Evolutionary conservation across 2,888 invertebrate genomes (phyloP).

Genomic region (Diarsia brunnea): DNA sequence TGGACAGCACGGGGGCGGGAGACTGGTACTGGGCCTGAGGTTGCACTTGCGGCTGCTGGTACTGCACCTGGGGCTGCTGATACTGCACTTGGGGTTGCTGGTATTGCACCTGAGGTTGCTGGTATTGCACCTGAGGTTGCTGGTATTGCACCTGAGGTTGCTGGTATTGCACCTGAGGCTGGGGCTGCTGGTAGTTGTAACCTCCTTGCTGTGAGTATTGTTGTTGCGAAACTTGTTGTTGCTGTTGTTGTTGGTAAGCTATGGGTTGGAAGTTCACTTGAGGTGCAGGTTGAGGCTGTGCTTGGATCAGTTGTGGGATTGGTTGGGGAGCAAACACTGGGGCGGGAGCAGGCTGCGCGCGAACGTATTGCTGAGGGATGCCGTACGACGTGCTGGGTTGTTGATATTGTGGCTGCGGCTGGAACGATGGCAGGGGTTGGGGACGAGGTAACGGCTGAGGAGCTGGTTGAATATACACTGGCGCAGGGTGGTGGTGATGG

Average conservation of each 20-base stretch:
- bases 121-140: constrained; percentile 37
- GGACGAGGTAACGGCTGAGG: constrained; percentile 48
- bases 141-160: constrained; percentile 37
- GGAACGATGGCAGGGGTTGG: constrained; percentile 50
- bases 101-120: constrained; percentile 65
- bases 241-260: constrained; percentile 48
- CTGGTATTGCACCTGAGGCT: constrained; percentile 48
- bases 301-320: constrained; percentile 62
- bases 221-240: constrained; percentile 42
- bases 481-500: constrained; percentile 51
- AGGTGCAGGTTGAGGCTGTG: constrained; percentile 56
- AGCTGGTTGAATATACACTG: constrained; percentile 46
- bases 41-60: constrained; percentile 31
- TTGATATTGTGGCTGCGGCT: constrained; percentile 63
- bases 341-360: constrained; percentile 29
- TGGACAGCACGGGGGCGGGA: constrained; percentile 73
- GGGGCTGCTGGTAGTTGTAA: constrained; percentile 65
- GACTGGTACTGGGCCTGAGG: constrained; percentile 36
- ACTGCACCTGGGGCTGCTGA: constrained; percentile 32
- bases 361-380: constrained; percentile 46
- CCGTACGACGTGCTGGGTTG: constrained; percentile 63
- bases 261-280: constrained; percentile 52
- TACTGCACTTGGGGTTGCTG: constrained; percentile 64
- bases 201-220: constrained; percentile 56
- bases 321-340: constrained; percentile 56